Conservation (phyloP, 2,888 invertebrate species). For the Alloplasta piceator region DNA sequence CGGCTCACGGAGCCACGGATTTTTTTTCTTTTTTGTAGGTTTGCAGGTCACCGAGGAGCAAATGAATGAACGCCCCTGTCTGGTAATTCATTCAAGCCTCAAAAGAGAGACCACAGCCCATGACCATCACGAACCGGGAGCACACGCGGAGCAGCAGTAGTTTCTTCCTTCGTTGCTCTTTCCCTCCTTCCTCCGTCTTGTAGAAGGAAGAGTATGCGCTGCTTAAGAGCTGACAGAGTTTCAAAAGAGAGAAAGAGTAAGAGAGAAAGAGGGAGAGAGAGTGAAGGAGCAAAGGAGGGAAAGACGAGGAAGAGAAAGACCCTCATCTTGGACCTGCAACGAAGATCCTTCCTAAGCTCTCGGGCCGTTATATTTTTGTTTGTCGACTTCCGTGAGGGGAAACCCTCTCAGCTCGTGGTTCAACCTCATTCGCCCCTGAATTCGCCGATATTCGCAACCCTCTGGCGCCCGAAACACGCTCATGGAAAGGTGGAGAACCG, state of each 20-base stretch:
- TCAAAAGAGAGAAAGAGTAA: slow-evolving; percentile 66
- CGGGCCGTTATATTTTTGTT: slow-evolving; percentile 79
- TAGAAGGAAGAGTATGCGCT: slow-evolving; percentile 55
- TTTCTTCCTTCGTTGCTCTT: slow-evolving; percentile 58
- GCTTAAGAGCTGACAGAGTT: slow-evolving; percentile 54
- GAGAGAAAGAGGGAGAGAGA: slow-evolving; percentile 44
- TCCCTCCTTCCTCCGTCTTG: slow-evolving; percentile 62
- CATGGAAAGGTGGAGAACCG: slow-evolving; percentile 67
- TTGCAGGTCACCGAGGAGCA: slow-evolving; percentile 81
- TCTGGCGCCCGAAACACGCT: slow-evolving; percentile 74
- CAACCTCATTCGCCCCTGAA: slow-evolving; percentile 64
- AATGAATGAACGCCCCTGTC: slow-evolving; percentile 82
- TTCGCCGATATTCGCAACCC: slow-evolving; percentile 60
- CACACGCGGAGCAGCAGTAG: slow-evolving; percentile 50
- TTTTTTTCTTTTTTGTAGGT: slow-evolving; percentile 77
- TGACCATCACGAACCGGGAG: slow-evolving; percentile 58
- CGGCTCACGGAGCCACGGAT: neutral
- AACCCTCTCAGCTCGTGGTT: slow-evolving; percentile 50
- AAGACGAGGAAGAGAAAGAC: slow-evolving; percentile 66
- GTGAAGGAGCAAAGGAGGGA: slow-evolving; percentile 50
- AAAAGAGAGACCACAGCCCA: slow-evolving; percentile 75
- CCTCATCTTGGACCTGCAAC: slow-evolving; percentile 71
- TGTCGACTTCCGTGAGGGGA: slow-evolving; percentile 76
- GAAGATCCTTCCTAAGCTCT: slow-evolving; percentile 76
- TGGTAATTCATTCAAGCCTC: slow-evolving; percentile 82